phyloP scores from a whole-genome alignment of 2,113 vertebrate genomes.

The Sorex fumeus region DNA sequence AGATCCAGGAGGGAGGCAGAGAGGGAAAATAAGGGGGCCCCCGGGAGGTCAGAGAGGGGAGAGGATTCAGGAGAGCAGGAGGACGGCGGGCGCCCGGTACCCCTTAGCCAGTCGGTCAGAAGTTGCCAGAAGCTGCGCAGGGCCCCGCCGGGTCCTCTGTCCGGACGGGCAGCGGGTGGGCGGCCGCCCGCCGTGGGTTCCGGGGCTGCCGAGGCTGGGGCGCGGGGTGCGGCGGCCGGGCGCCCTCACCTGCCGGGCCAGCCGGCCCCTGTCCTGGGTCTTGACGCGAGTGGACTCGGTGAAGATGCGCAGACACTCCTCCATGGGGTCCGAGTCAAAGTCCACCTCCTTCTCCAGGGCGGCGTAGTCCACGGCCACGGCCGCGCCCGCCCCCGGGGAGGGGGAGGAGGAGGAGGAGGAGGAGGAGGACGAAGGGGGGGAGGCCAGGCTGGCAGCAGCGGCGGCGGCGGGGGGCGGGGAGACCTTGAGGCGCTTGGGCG shows the following conservation, averaged over 20 bases:
- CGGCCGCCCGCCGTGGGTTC: slow-evolving; percentile 20
- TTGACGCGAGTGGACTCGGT: slow-evolving; percentile 97
- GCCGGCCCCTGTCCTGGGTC: slow-evolving; percentile 96
- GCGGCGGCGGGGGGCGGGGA: slow-evolving; percentile 18
- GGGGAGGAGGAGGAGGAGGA: slow-evolving; percentile 86
- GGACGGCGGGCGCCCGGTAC: neutral
- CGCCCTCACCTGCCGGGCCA: slow-evolving; percentile 93
- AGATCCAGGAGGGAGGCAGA: neutral
- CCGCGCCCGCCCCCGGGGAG: slow-evolving; percentile 67
- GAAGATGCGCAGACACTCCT: slow-evolving; percentile 98
- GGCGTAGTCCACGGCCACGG: slow-evolving; percentile 88
- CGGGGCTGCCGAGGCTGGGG: neutral
- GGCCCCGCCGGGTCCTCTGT: slow-evolving; percentile 4
- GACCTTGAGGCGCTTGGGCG: slow-evolving; percentile 78
- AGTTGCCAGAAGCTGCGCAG: neutral
- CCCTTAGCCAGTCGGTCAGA: slow-evolving; percentile 10
- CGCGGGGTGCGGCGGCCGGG: neutral
- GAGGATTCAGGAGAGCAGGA: too few relatives aligned
- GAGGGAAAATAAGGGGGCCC: fast-evolving
- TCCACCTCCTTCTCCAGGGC: slow-evolving; percentile 93
- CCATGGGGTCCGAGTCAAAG: slow-evolving; percentile 96
- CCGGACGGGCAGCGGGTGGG: slow-evolving; percentile 32
- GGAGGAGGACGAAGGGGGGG: slow-evolving; percentile 62
- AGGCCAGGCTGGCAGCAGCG: neutral
- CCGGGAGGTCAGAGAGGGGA: fast-evolving